Base-by-base conservation (phyloP, 2,888 invertebrate genomes). In the Acronicta leporina region DNA sequence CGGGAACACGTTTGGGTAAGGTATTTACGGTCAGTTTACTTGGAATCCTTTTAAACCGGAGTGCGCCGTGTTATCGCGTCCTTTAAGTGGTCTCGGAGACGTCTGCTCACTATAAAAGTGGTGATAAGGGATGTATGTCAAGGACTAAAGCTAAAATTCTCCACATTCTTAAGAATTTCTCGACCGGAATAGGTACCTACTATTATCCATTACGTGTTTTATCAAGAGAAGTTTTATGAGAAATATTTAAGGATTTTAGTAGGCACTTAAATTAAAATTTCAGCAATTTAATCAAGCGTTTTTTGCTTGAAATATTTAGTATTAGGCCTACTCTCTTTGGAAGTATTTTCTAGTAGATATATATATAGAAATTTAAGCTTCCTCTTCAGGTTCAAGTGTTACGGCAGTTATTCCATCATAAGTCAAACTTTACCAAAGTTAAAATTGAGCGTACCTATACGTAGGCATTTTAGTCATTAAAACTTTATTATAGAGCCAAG, bases 21-120 rank as follows among this genome's bases (percentile, higher is more conserved):
- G 58, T 48, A 60, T 77, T 77, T 68, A 71, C 55, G 63, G 49
- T 45, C 48, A 41, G 49, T 33, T 41, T 53, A 52, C 59, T 73
- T 43, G 49, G 64, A 69, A 79, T 68, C 74, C 82, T 83, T 80
- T 81, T 78, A 81, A 77, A 54, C 43, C 62, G 25, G 57, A 77
- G 77, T 66, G 67, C 69, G 57, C 73, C 73, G 76, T 80, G 81
- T 87, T 87, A 90, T 86, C 87, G 82, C 79, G 73, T 82, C 84
- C 83, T 86, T 84, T 87, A 89, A 92, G 91, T 91, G 88, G 87
- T 77, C 77, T 56, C 65, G 27, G 59, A 69, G 62, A 83, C 80
- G 85, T 80, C 88, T 88, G 84, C 84, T 90, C 88, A 84, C 88
- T 89, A 91, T 91, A 91, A 89, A 87, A 82, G 80, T 80, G 63